Evolutionary conservation across 2,113 vertebrate species (phyloP), one percentile per base, ranked within the genome.

Genomic region (Chloropsis cyanopogon): DNA sequence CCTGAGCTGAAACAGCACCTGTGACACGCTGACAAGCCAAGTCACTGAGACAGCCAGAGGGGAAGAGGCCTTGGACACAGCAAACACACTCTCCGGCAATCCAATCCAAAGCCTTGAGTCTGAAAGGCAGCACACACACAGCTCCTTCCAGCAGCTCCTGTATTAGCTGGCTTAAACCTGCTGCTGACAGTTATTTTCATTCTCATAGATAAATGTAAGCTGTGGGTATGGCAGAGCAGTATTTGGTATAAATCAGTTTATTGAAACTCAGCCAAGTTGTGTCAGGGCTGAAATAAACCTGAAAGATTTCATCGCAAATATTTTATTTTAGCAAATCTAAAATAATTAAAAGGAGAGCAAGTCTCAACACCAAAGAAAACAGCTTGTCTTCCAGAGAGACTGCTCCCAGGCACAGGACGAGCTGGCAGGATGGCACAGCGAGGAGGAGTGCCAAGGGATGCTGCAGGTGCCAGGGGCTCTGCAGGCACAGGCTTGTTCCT

Each of bases 201-300:
- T 82, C 54, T 63, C 65, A 44, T 4, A 65, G 78, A 60, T 44
- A 76, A 69, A 53, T 63, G 90, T 44, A 81, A 92, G 64, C 82
- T 49, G 68, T 90, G 76, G 68, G 23, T 35, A 59, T 25, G 35
- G 69, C 59, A 94, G 79, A 88, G 88, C 68, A 71, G 26, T 59
- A 19, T 91, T 92, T 80, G 50, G 35, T 81, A 75, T 25, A 93
- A 88, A 94, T 73, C 91, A 66, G 82, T 42, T 54, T 64, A 44
- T 2, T 86, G 72, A 94, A 97, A 90, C 80, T 59, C 83, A 54
- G 80, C 92, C 88, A 93, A 2, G 35, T 73, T 44, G 9, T 94
- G 72, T 94, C 86, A 70, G 8, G 52, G 60, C 68, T 71, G 80
- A 96, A 95, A 96, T 47, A 93, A 93, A 83, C 50, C 60, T 35